A percentile compares a stretch with the other conserved stretches of the same genome.
Evolutionary conservation across 2,888 invertebrate species (phyloP).

Genomic region (Tiliacea citrago): DNA sequence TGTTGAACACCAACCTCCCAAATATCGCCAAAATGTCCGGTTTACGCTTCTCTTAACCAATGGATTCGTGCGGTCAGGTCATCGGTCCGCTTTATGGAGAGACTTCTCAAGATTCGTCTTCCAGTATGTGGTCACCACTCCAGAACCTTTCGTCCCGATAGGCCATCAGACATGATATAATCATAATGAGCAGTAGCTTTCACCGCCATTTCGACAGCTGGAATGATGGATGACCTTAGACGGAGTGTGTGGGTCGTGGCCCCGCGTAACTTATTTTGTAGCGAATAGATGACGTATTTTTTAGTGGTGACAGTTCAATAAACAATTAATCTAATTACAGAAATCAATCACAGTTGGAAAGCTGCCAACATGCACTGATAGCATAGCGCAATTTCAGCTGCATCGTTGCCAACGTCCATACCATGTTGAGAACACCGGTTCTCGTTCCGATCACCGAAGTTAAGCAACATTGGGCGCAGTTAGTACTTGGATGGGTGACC

Average conservation of each 20-base stretch:
- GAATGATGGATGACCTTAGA: not conserved
- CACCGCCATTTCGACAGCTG: not conserved
- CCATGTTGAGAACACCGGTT: conserved; percentile 47
- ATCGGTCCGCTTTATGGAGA: not conserved
- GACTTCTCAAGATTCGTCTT: not conserved
- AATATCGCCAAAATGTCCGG: not conserved
- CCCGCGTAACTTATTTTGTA: not conserved
- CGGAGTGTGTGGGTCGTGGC: not conserved
- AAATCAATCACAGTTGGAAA: conserved; percentile 12
- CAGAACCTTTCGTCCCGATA: not conserved
- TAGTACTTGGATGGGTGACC: conserved; percentile 89
- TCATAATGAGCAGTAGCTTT: no score
- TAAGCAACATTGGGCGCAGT: conserved; percentile 87
- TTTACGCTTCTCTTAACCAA: not conserved
- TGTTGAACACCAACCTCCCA: no score
- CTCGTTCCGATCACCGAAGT: conserved; percentile 85
- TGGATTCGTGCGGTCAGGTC: not conserved
- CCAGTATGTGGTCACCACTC: not conserved
- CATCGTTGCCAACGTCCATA: conserved; percentile 37
- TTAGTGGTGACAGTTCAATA: not conserved
- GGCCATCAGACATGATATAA: not conserved
- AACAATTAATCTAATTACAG: conserved; percentile 4
- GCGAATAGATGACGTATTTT: not conserved
- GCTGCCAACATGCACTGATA: not conserved
- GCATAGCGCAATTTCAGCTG: not conserved